phyloP scores from a whole-genome alignment of 2,797 vertebrate genomes.

The Uromys caudimaculatus region DNA sequence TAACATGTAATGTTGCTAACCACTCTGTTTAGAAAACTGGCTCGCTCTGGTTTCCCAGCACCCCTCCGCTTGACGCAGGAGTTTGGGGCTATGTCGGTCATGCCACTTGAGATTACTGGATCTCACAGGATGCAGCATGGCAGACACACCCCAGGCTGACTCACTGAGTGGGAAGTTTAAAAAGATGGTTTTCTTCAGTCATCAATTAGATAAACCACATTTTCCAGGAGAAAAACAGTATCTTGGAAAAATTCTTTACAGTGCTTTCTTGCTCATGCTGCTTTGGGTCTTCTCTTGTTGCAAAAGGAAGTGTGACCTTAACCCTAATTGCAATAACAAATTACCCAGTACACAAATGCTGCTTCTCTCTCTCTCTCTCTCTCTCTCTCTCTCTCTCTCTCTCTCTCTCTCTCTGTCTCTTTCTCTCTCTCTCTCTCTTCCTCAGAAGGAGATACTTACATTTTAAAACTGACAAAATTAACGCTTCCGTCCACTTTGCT shows the following conservation, averaged over 20 bases:
- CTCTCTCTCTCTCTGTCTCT: neutral
- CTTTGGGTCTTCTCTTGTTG: conserved; percentile 82
- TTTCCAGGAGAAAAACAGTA: conserved; percentile 89
- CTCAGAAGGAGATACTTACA: conserved; percentile 62
- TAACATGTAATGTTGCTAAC: conserved; percentile 83
- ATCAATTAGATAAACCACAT: conserved; percentile 90
- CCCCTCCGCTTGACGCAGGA: conserved; percentile 75
- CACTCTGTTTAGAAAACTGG: conserved; percentile 77
- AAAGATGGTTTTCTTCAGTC: conserved; percentile 86
- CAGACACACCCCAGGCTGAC: conserved; percentile 87
- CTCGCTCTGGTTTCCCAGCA: conserved; percentile 83
- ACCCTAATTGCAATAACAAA: conserved; percentile 80
- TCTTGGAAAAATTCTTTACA: conserved; percentile 85
- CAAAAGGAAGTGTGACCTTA: conserved; percentile 75
- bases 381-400: neutral
- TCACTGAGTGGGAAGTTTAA: conserved; percentile 89
- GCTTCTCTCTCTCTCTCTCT: conserved; percentile 10
- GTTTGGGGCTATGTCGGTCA: conserved; percentile 81
- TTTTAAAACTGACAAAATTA: conserved; percentile 74
- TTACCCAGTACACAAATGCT: conserved; percentile 78
- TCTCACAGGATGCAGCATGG: conserved; percentile 86
- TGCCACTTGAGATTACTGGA: conserved; percentile 88
- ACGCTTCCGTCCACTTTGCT: conserved; percentile 61
- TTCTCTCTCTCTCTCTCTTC: neutral
- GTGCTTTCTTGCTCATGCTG: conserved; percentile 81